Conservation (phyloP, 2,888 invertebrate species). For the Nephrocerus scutellatus region DNA sequence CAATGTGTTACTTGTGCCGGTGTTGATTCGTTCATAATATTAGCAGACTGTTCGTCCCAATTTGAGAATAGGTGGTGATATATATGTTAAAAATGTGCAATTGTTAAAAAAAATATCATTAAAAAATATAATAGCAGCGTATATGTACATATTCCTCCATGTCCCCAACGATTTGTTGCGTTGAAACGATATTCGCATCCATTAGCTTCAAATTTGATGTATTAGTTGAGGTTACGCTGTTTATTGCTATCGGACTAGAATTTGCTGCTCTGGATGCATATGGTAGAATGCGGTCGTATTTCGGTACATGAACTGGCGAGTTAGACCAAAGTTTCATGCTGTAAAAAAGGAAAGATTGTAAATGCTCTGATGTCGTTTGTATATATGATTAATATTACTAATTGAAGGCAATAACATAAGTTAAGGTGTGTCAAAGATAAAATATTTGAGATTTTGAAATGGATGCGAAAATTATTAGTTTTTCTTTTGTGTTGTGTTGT, state of each 20-base stretch:
- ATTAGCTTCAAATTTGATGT: constrained; percentile 45
- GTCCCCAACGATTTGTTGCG: constrained; percentile 38
- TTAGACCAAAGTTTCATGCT: constrained; percentile 47
- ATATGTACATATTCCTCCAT: constrained; percentile 44
- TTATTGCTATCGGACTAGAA: constrained; percentile 45
- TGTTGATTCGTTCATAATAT: constrained; percentile 61
- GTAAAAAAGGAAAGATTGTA: constrained; percentile 19
- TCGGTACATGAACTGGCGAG: constrained; percentile 47
- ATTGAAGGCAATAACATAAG: no score
- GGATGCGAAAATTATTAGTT: no score
- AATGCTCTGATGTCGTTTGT: no score
- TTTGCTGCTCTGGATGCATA: constrained; percentile 40
- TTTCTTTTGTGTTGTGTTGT: no score
- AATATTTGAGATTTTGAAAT: no score
- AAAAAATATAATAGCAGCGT: background rate
- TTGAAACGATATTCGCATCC: constrained; percentile 46
- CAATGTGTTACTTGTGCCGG: constrained; percentile 70
- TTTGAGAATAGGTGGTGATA: background rate
- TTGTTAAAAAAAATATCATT: background rate
- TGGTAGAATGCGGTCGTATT: constrained; percentile 45
- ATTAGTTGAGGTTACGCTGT: constrained; percentile 47
- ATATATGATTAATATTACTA: no score
- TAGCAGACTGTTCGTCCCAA: constrained; percentile 43
- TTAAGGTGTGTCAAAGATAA: no score
- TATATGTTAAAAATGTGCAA: constrained; percentile 3